Base-by-base conservation (phyloP, 1,140 invertebrate genomes). In the Dufourea novaeangliae region DNA sequence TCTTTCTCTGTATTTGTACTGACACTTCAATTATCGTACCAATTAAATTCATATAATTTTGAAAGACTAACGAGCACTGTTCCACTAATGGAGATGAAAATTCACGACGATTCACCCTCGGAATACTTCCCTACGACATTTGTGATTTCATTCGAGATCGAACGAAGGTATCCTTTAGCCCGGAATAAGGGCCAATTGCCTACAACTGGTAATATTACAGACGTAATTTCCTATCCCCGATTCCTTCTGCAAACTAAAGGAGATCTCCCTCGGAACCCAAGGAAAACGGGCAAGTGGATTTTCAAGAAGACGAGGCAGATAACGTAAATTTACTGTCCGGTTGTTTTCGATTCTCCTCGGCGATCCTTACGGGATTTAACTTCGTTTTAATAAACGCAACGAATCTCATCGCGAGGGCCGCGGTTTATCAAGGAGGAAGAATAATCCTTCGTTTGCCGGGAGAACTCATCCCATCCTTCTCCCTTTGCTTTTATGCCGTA, bases 331-430 rank as follows among this genome's bases (percentile, higher is more conserved):
- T 76, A 76, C 66, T 39, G 32, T 61, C 73, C 64, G 63, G 39
- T 50, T 76, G 73, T 69, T 76, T 69, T 69, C 73, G 73, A 76
- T 76, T 68, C 73, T 61, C 39, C 5, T n/a, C 32, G 1, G 41
- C 54, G 46, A 69, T 69, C 57, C 66, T 76, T 50, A 46, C 32
- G 54, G 64, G 54, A 76, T 61, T 57, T 59, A 69, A 76, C 73
- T 76, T 76, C 68, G 64, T 76, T 76, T 76, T 69, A 76, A 76
- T 76, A 76, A 76, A 69, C 39, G 54, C 73, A 44, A 22, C 39
- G 54, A 61, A 54, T 50, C 39, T 37, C 39, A 39, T 69, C 37
- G 29, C 46, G n/a, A 12, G 17, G 59, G 29, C 22, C 20, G 46
- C 14, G 73, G 64, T 76, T 76, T 69, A 76, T 69, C 66, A 69